These are phyloP conservation scores for Calypte anna DNA, from an alignment of 2,113 vertebrate genomes.

Conservation along the genomic window DNA sequence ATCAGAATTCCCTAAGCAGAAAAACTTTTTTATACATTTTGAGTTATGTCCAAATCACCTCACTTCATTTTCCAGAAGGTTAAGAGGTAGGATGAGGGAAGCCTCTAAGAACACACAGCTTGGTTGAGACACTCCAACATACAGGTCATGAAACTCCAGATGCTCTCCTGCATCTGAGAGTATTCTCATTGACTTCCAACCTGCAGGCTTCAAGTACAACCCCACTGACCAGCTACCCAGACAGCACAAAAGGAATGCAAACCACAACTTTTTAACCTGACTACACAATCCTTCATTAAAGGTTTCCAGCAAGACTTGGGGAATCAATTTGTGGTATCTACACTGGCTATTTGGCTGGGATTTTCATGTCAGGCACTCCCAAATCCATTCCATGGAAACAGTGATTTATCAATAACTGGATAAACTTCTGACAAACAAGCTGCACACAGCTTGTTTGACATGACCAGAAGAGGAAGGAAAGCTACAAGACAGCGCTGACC, in stretches of 20 bases:
- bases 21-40: not conserved
- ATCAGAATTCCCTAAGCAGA: not conserved
- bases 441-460: not conserved
- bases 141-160: not conserved
- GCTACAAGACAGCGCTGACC: not conserved
- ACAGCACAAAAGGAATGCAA: not conserved
- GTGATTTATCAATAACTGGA: not conserved
- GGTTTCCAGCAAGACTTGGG: not conserved
- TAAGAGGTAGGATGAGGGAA: not conserved
- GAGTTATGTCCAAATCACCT: not conserved
- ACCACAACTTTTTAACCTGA: not conserved
- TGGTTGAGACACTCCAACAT: not conserved
- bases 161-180: not conserved
- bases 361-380: not conserved
- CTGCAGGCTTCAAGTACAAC: not conserved
- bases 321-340: not conserved
- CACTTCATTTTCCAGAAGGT: not conserved
- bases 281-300: not conserved
- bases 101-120: not conserved
- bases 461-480: not conserved
- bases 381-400: not conserved
- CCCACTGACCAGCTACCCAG: not conserved
- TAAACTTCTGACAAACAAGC: not conserved
- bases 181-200: not conserved
- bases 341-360: not conserved